A percentile compares a stretch with the other conserved stretches of the same genome.
Conservation (phyloP, 2,113 vertebrate genomes). For the Corvus cornix region DNA sequence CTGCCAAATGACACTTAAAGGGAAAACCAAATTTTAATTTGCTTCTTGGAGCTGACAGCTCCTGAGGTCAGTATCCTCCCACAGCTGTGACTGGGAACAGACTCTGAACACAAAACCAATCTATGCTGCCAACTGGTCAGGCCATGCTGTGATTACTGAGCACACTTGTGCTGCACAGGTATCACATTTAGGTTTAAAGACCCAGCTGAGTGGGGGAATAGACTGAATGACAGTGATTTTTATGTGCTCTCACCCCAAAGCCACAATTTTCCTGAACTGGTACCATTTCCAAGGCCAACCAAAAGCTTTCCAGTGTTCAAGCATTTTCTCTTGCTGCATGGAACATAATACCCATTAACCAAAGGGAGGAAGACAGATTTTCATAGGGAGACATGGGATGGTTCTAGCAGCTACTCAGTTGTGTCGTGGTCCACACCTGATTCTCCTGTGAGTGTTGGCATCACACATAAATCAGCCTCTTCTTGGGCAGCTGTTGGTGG, state of each 20-base stretch:
- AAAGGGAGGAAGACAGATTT: neutral
- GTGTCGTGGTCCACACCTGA: neutral
- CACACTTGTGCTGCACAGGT: neutral
- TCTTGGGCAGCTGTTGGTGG: neutral
- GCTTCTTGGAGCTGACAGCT: neutral
- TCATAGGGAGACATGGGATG: neutral
- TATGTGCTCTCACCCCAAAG: fast-evolving
- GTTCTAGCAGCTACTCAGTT: neutral
- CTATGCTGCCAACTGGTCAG: neutral
- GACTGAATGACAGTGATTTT: neutral
- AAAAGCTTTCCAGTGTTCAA: neutral
- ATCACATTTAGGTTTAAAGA: neutral
- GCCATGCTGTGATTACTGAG: neutral
- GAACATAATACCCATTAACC: neutral
- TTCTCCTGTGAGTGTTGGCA: fast-evolving
- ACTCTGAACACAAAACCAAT: neutral
- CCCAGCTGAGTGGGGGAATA: neutral
- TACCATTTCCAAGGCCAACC: neutral
- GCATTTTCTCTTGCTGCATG: neutral
- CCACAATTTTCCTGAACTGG: neutral
- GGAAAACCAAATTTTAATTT: neutral
- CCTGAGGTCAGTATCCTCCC: neutral
- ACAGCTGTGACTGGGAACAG: neutral
- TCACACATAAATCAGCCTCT: neutral
- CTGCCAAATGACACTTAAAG: neutral